Percentiles rank a stretch among this genome's conserved stretches.
These are phyloP conservation scores for Drosophila equinoxialis DNA, from an alignment of 1,140 invertebrate genomes.

Conservation along the genomic window DNA sequence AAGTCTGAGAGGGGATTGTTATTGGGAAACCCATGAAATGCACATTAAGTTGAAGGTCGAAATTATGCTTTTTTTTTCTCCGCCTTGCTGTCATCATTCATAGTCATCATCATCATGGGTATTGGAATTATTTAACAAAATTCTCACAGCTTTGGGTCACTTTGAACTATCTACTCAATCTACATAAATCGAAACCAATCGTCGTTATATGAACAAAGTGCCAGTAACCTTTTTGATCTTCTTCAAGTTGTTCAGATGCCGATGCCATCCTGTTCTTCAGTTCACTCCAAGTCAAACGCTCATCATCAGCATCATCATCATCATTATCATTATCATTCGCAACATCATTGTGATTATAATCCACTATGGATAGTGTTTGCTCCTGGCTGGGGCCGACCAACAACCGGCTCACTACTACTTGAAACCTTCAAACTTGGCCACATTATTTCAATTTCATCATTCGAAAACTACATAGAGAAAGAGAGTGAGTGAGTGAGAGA, in stretches of 20 bases:
- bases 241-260: constrained; percentile 6
- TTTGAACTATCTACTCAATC: background rate
- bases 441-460: constrained; percentile 56
- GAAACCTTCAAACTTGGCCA: constrained; percentile 63
- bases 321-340: too few relatives aligned
- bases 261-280: constrained; percentile 6
- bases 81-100: too few relatives aligned
- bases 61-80: background rate
- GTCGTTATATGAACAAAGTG: background rate
- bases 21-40: constrained; percentile 63
- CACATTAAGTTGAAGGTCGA: constrained; percentile 33
- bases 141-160: constrained; percentile 22
- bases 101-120: too few relatives aligned
- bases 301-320: too few relatives aligned
- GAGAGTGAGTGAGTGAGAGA: constrained; percentile 2
- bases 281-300: constrained; percentile 1
- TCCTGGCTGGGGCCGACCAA: constrained; percentile 50
- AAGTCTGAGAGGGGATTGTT: constrained; percentile 40
- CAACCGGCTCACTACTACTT: constrained; percentile 28
- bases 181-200: constrained; percentile 2
- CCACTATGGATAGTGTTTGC: constrained; percentile 55
- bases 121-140: background rate
- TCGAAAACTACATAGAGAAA: constrained; percentile 22
- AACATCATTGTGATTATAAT: background rate
- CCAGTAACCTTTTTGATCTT: constrained; percentile 5